Percentiles rank a stretch among this genome's conserved stretches.
Conservation (phyloP, 2,113 vertebrate species). For the Canis aureus region DNA sequence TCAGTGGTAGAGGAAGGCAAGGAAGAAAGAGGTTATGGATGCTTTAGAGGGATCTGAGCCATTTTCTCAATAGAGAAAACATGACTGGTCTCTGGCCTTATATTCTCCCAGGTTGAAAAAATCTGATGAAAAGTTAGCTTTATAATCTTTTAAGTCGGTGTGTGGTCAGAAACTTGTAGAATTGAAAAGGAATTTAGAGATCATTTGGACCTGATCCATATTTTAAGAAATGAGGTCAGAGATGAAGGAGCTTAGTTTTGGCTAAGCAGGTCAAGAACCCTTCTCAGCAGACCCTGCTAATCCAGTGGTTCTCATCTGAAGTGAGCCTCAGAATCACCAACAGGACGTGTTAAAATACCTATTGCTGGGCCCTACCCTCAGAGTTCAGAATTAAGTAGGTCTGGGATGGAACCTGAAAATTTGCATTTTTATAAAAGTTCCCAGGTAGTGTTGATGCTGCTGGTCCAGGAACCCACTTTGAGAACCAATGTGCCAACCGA, state of each 20-base stretch:
- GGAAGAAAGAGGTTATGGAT: background rate
- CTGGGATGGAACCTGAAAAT: background rate
- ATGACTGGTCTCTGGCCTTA: background rate
- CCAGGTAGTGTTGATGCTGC: background rate
- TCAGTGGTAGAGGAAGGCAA: background rate
- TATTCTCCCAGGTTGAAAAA: background rate
- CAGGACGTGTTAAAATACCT: background rate
- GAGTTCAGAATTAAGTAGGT: background rate
- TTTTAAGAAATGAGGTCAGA: conserved; percentile 36
- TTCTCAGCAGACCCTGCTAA: background rate
- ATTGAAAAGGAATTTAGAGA: background rate
- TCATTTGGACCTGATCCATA: background rate
- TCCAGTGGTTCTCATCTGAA: background rate
- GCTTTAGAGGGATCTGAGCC: background rate
- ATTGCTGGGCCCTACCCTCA: background rate
- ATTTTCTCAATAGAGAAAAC: background rate
- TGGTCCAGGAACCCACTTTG: background rate
- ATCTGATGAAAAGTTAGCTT: background rate
- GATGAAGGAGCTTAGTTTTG: background rate
- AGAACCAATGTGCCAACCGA: background rate
- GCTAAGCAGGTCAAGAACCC: background rate
- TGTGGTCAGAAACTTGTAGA: background rate
- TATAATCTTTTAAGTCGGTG: background rate
- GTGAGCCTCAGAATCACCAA: background rate
- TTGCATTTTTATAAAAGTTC: background rate